Base-by-base conservation (phyloP, 2,113 vertebrate genomes). In the human region DNA sequence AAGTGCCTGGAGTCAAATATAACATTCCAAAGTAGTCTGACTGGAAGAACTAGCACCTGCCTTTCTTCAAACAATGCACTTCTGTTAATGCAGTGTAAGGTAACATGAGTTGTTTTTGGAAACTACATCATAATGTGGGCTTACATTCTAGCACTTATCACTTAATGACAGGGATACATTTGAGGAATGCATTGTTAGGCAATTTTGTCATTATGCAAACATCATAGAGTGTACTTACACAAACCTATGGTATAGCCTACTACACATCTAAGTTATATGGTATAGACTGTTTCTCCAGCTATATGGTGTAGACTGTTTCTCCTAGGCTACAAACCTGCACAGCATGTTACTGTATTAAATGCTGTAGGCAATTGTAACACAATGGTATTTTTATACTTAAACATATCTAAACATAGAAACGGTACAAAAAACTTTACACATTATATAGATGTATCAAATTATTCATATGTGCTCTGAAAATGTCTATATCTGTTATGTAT, bases 11-110 rank as follows among this genome's bases (percentile, higher is more conserved):
- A 70, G 16, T 55, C 79, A 97, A 82, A 84, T 50, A 89, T 8
- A 94, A 90, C 70, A 93, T 93, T 94, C 59, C 79, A 95, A 97
- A 90, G 80, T 96, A 35, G 50, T 93, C 50, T 57, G 57, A 97
- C 93, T 18, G n/a, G 80, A 92, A 94, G 85, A 91, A 70, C 55
- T 90, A 95, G 84, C 8, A 92, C 14, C 40, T 90, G 30, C 73
- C n/a, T 93, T 68, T 91, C 40, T 93, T 25, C 55, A 86, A 96
- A 96, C 61, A 96, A 92, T 92, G n/a, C 27, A 48, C 48, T 83
- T 90, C 57, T 95, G 80, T 97, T 91, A 83, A 80, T 87, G 57
- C 16, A 94, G 30, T n/a, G 8, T 83, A 94, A 87, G 45, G 72
- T 95, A 94, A 96, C 18, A 73, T 86, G 85, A 95, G 59, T 90